These are phyloP conservation scores for Poecilus cupreus DNA, from an alignment of 2,888 invertebrate genomes.

Conservation along the genomic window DNA sequence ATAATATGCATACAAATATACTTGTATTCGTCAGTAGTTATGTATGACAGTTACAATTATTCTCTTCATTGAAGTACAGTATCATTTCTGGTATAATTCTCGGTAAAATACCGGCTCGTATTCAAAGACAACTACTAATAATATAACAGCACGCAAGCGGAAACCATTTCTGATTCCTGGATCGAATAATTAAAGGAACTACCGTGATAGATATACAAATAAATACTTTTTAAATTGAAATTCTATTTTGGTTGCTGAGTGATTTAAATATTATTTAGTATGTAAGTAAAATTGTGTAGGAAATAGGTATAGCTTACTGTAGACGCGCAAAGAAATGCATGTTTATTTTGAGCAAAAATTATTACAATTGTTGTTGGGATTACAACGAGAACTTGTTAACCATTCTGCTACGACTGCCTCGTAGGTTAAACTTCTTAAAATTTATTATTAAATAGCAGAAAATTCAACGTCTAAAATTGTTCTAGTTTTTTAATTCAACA, in stretches of 20 bases:
- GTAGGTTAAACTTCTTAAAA: too few relatives aligned
- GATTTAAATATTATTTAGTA: constrained; percentile 37
- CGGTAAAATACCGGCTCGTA: background rate
- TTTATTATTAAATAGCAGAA: too few relatives aligned
- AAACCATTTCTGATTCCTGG: constrained; percentile 18
- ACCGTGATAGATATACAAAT: background rate
- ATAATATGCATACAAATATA: too few relatives aligned
- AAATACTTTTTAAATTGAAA: background rate
- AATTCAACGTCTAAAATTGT: too few relatives aligned
- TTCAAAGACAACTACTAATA: background rate
- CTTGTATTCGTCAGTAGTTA: background rate
- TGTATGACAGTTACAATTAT: background rate
- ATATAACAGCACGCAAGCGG: constrained; percentile 27
- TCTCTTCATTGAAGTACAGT: background rate
- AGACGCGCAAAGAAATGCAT: background rate
- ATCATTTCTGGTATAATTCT: constrained; percentile 30
- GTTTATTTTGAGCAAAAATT: background rate
- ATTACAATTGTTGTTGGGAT: too few relatives aligned
- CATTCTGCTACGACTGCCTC: too few relatives aligned
- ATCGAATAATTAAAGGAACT: constrained; percentile 9
- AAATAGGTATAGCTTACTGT: constrained; percentile 12
- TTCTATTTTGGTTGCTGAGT: background rate
- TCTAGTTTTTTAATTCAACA: too few relatives aligned
- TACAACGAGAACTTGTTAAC: too few relatives aligned
- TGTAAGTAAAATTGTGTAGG: constrained; percentile 30